phyloP scores from a whole-genome alignment of 2,797 vertebrate genomes.

The Microctenopoma steveboyesi region DNA sequence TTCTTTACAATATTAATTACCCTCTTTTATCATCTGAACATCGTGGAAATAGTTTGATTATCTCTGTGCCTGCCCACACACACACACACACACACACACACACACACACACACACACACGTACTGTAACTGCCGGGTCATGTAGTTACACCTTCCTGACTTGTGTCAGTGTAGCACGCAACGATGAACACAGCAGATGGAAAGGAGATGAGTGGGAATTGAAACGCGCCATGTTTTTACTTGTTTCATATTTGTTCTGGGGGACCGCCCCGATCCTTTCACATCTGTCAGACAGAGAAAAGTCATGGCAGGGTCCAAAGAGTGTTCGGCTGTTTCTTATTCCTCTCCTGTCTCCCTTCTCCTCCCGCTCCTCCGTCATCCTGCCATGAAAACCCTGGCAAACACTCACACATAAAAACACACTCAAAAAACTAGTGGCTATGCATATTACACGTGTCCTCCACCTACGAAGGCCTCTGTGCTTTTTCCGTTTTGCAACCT shows the following conservation, averaged over 20 bases:
- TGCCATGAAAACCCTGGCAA: constrained; percentile 54
- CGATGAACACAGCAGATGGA: constrained; percentile 18
- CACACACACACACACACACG: constrained; percentile 1
- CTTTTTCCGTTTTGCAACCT: constrained; percentile 67
- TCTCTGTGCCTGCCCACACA: constrained; percentile 11
- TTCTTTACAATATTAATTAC: constrained; percentile 50
- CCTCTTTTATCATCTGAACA: constrained; percentile 16
- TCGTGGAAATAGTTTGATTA: constrained; percentile 30
- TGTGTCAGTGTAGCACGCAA: constrained; percentile 37
- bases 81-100: not conserved
- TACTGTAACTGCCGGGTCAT: not conserved
- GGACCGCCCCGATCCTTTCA: constrained; percentile 29
- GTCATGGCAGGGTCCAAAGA: constrained; percentile 34
- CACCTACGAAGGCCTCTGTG: constrained; percentile 71
- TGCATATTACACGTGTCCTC: constrained; percentile 80
- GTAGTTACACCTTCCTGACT: constrained; percentile 22
- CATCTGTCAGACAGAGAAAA: constrained; percentile 39
- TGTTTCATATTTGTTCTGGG: constrained; percentile 35
- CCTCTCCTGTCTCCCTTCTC: constrained; percentile 47
- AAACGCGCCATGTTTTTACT: constrained; percentile 5
- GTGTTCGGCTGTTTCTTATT: constrained; percentile 56
- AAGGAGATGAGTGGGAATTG: constrained; percentile 21
- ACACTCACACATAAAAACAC: constrained; percentile 49
- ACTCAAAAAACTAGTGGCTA: constrained; percentile 57
- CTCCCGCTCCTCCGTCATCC: constrained; percentile 60